These are phyloP conservation scores for Fissipunctia ypsillon DNA, from an alignment of 2,888 invertebrate species.

Conservation along the genomic window DNA sequence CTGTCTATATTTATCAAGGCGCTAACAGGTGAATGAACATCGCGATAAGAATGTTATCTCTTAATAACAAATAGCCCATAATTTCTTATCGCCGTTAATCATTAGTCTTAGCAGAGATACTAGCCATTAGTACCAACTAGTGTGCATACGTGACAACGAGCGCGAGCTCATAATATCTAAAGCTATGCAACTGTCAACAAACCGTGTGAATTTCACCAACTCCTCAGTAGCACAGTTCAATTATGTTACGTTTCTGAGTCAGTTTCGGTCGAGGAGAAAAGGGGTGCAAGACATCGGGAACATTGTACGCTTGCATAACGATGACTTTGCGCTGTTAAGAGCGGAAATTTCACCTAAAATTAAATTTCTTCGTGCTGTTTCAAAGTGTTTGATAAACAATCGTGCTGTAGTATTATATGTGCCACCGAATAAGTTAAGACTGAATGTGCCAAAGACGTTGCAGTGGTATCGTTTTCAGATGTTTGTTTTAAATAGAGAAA, in stretches of 20 bases:
- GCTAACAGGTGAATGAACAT: conserved; percentile 77
- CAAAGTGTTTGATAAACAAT: conserved; percentile 64
- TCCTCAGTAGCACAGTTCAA: conserved; percentile 84
- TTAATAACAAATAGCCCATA: conserved; percentile 76
- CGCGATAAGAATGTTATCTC: conserved; percentile 76
- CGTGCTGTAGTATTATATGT: conserved; percentile 72
- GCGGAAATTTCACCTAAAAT: conserved; percentile 65
- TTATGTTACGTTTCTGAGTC: conserved; percentile 84
- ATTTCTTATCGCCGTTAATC: conserved; percentile 83
- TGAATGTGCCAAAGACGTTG: conserved; percentile 68
- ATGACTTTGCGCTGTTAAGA: conserved; percentile 73
- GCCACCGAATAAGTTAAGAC: conserved; percentile 68
- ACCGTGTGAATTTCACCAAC: conserved; percentile 84
- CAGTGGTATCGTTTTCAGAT: conserved; percentile 75
- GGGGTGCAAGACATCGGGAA: conserved; percentile 84
- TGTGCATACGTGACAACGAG: conserved; percentile 75
- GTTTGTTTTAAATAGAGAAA: conserved; percentile 69
- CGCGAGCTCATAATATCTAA: conserved; percentile 60
- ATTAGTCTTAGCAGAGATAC: conserved; percentile 75
- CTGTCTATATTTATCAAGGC: conserved; percentile 41
- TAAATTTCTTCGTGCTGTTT: conserved; percentile 62
- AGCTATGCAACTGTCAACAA: conserved; percentile 84
- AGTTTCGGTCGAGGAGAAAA: conserved; percentile 78
- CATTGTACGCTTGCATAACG: conserved; percentile 82
- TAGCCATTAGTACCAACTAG: conserved; percentile 67